These are phyloP conservation scores for Takifugu ocellatus DNA, from an alignment of 2,797 vertebrate genomes.

Conservation along the genomic window DNA sequence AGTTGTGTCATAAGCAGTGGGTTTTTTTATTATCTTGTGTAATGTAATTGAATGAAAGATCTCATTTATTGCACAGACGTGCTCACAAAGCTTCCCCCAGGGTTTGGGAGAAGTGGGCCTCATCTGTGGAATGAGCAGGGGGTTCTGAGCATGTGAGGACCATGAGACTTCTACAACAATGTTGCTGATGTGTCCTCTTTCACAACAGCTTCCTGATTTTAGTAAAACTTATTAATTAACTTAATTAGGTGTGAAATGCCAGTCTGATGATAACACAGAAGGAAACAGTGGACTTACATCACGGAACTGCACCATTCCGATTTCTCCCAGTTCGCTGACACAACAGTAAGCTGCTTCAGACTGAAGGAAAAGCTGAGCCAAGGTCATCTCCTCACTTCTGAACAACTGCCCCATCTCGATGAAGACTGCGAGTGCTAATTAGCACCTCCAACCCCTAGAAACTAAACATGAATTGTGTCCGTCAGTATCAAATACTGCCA, in stretches of 20 bases:
- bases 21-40: no score
- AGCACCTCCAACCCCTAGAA: slow-evolving; percentile 26
- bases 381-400: slow-evolving; percentile 94
- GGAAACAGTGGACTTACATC: slow-evolving; percentile 80
- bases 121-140: slow-evolving; percentile 45
- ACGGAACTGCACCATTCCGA: slow-evolving; percentile 96
- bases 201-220: background rate
- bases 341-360: slow-evolving; percentile 95
- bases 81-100: slow-evolving; percentile 45
- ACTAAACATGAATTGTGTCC: background rate
- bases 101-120: slow-evolving; percentile 31
- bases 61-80: slow-evolving; percentile 4
- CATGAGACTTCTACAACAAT: slow-evolving; percentile 32
- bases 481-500: slow-evolving; percentile 1
- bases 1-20: no score
- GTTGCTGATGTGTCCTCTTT: slow-evolving; percentile 6
- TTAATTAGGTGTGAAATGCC: no score
- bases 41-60: no score
- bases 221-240: background rate
- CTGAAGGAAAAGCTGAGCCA: slow-evolving; percentile 94
- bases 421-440: slow-evolving; percentile 17
- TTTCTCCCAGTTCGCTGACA: slow-evolving; percentile 96
- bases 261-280: background rate
- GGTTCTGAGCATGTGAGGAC: slow-evolving; percentile 67
- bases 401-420: slow-evolving; percentile 90